These are phyloP conservation scores for Orientallactaga bullata DNA, from an alignment of 2,113 vertebrate species.

Conservation along the genomic window DNA sequence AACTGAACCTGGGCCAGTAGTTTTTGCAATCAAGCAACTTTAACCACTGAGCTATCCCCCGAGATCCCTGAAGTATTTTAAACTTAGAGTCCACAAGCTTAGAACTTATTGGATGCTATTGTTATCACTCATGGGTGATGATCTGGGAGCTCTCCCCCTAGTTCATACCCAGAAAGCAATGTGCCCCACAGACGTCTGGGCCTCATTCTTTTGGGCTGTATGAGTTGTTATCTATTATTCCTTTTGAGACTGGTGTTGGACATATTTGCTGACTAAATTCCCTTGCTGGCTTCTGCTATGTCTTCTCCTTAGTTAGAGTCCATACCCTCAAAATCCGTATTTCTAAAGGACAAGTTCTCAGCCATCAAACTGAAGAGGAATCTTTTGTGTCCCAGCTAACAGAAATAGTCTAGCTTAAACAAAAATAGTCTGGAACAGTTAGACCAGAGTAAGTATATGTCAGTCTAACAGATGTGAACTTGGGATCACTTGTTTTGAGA, in stretches of 20 bases:
- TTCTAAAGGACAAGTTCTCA: not conserved
- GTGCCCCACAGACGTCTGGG: not conserved
- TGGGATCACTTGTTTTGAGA: not conserved
- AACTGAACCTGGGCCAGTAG: no score
- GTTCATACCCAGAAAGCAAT: not conserved
- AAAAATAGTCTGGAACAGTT: not conserved
- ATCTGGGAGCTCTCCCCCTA: not conserved
- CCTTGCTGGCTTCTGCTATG: not conserved
- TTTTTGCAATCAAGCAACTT: no score
- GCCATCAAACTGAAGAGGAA: not conserved
- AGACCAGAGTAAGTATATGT: not conserved
- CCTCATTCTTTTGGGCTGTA: not conserved
- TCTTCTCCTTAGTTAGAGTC: not conserved
- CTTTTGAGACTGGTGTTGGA: not conserved
- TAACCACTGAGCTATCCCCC: not conserved
- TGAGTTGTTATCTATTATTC: not conserved
- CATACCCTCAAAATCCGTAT: not conserved
- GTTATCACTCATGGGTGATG: not conserved
- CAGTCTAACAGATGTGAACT: not conserved
- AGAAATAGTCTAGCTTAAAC: not conserved
- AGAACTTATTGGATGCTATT: not conserved
- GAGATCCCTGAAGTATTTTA: not conserved
- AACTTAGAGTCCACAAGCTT: not conserved
- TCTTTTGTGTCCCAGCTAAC: not conserved
- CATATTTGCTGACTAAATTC: not conserved